Evolutionary conservation across 2,113 vertebrate species (phyloP), one percentile per base, ranked within the genome.

Genomic region (Cinclus mexicanus): DNA sequence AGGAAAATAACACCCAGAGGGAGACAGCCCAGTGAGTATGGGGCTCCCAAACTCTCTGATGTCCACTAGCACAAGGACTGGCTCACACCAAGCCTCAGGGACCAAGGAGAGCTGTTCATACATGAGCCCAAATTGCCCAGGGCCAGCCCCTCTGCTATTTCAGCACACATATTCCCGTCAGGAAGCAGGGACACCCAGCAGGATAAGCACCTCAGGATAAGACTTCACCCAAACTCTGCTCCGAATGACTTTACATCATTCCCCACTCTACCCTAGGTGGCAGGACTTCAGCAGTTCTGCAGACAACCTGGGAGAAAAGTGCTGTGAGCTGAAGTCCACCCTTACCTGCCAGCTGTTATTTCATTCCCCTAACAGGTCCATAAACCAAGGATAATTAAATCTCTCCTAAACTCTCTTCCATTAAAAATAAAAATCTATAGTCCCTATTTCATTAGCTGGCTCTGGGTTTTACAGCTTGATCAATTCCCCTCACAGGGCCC

Each of bases 371-470:
- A 95, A 59, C 94, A 81, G 91, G 91, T 94, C 96, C 86, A 96
- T 96, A 93, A 97, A 96, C 12, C 80, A 89, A 79, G 68, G 91
- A 93, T 95, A 96, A 95, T 96, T 92, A 95, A 97, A 96, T 95
- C 86, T 95, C 91, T 64, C 91, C 94, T 95, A 93, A 95, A 94
- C 93, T 94, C 83, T 77, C 68, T 90, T 92, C 68, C 94, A 93
- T 93, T 96, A 95, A 90, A 93, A 96, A 94, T 87, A 95, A 95
- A 97, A 96, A 97, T 96, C 96, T 60, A 96, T 96, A 96, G 89
- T 93, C 76, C 91, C 94, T 75, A 92, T 94, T 95, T 95, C 94
- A 96, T 95, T 94, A 96, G 89, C 89, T 85, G 64, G 83, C 94
- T 95, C 94, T 81, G 65, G 69, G 64, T 94, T 97, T 96, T 97